A percentile compares a stretch with the other conserved stretches of the same genome.
These are phyloP conservation scores for Ligdia adustata DNA, from an alignment of 2,888 invertebrate species.

Conservation along the genomic window DNA sequence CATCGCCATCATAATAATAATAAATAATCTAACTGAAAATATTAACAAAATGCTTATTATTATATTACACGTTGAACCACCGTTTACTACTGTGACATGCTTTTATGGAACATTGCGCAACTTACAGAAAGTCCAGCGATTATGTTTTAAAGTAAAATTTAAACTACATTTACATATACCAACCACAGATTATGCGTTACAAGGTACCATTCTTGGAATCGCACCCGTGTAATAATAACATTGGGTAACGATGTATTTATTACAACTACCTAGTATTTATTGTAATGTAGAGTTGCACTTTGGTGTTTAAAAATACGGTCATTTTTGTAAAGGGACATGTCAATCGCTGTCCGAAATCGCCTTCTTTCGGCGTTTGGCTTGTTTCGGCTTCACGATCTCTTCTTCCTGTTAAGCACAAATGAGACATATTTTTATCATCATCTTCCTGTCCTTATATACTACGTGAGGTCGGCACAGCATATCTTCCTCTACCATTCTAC, in stretches of 20 bases:
- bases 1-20: slow-evolving; percentile 21
- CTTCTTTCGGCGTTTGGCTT: slow-evolving; percentile 96
- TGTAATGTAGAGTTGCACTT: slow-evolving; percentile 82
- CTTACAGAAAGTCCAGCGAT: slow-evolving; percentile 27
- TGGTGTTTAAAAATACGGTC: slow-evolving; percentile 76
- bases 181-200: slow-evolving; percentile 48
- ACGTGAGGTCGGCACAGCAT: no score
- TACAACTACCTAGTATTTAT: slow-evolving; percentile 68
- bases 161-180: slow-evolving; percentile 19
- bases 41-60: slow-evolving; percentile 34
- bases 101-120: slow-evolving; percentile 24
- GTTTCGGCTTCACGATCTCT: slow-evolving; percentile 95
- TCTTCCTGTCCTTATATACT: no score
- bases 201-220: slow-evolving; percentile 72
- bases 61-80: slow-evolving; percentile 29
- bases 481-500: no score
- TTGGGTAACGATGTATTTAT: slow-evolving; percentile 59
- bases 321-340: slow-evolving; percentile 80
- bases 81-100: slow-evolving; percentile 26
- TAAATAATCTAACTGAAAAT: slow-evolving; percentile 37
- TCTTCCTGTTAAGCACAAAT: no score
- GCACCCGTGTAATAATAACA: slow-evolving; percentile 60
- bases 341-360: slow-evolving; percentile 97
- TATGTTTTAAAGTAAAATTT: no score
- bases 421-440: no score